These are phyloP conservation scores for Steinernema carpocapsae DNA, from an alignment of 2,888 invertebrate species.

Conservation along the genomic window DNA sequence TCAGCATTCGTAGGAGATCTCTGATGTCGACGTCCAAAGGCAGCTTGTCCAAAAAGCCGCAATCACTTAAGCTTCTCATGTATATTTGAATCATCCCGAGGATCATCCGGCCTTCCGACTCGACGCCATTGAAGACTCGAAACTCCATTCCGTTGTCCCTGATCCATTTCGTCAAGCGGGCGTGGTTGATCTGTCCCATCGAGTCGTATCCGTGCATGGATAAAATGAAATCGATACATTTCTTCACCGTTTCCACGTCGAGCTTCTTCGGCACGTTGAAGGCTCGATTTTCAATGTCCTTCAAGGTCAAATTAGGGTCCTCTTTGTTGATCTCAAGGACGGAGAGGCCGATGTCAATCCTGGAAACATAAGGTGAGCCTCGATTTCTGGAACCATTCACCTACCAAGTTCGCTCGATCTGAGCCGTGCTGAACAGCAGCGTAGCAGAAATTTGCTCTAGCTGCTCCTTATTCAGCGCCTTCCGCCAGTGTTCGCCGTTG, in stretches of 20 bases:
- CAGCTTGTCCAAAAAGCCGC: not conserved
- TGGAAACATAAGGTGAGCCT: not conserved
- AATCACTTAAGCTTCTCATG: too few species aligned
- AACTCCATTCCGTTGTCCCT: not conserved
- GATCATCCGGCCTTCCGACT: too few species aligned
- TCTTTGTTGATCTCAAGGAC: not conserved
- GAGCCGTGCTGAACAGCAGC: not conserved
- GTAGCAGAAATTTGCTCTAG: not conserved
- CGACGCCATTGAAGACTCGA: too few species aligned
- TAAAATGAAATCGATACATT: not conserved
- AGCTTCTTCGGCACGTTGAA: not conserved
- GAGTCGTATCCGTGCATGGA: not conserved
- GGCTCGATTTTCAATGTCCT: not conserved
- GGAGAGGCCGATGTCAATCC: not conserved
- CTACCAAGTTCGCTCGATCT: not conserved
- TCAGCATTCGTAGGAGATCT: not conserved
- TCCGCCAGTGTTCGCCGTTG: not conserved
- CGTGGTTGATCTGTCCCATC: not conserved
- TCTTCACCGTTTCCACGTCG: not conserved
- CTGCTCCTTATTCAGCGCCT: not conserved
- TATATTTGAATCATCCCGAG: too few species aligned
- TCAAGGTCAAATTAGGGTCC: not conserved
- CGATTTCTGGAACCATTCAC: not conserved
- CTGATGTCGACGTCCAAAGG: not conserved
- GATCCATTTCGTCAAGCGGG: slow-evolving; percentile 7